Evolutionary conservation across 2,797 vertebrate species (phyloP), one percentile per base, ranked within the genome.

Genomic region (Tympanoctomys barrerae): DNA sequence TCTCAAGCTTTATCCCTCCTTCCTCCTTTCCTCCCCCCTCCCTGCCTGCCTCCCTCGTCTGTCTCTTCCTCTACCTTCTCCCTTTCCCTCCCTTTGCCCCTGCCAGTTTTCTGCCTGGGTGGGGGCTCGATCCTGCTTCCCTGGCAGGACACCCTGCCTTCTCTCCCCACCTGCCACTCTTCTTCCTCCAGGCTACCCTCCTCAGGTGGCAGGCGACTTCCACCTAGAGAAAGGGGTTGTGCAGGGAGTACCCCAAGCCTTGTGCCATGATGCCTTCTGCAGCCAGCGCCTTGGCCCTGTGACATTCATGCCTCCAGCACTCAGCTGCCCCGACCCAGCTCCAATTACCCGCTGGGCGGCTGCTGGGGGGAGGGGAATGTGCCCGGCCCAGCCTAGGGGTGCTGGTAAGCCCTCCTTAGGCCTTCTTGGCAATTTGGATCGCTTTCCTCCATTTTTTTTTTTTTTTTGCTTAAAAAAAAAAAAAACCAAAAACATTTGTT

Each of bases 301-400:
- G 97, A 97, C 95, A 95, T 89, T 97, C 93, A 89, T 93, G 96
- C 95, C 94, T 95, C 93, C 77, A 94, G 96, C 94, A 28, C 89
- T 96, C 97, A 97, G 95, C 96, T 96, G 97, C 97, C 97, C 94
- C 64, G 73, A 95, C 94, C 81, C 93, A 95, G 96, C 96, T 97
- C 97, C 97, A 26, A 68, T 97, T 97, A 96, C 97, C 92, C n/a
- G 1, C 87, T 90, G 86, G 61, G 85, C 78, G 87, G 61, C 87
- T 80, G 87, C 94, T 93, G 89, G 89, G 80, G 12, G 13, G 36
- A 89, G 88, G 89, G 79, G 78, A 75, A 59, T 82, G 78, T 66
- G 87, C 91, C 39, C 7, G 88, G 89, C 61, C 96, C 91, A 86
- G 95, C 85, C 71, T 68, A 64, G 84, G 89, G 90, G 88, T 92